A percentile compares a stretch with the other conserved stretches of the same genome.
These are phyloP conservation scores for Drosophila colorata DNA, from an alignment of 2,888 invertebrate species.

Conservation along the genomic window DNA sequence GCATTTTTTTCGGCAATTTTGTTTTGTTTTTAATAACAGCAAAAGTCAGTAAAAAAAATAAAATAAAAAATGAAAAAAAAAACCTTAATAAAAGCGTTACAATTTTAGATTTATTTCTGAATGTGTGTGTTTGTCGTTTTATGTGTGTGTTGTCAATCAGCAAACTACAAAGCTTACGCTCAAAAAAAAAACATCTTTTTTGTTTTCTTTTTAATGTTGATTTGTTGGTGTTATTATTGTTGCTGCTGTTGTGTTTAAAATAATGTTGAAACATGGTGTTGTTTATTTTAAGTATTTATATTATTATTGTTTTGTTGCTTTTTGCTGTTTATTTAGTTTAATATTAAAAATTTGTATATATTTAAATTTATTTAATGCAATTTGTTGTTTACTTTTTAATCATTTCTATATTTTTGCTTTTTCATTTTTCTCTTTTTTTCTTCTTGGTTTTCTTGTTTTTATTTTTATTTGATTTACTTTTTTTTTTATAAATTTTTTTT, in stretches of 20 bases:
- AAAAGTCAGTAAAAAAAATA: constrained; percentile 27
- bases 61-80: constrained; percentile 9
- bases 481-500: constrained; percentile 42
- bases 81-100: constrained; percentile 17
- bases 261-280: constrained; percentile 56
- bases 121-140: constrained; percentile 11
- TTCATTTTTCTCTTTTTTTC: constrained; percentile 45
- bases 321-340: constrained; percentile 56
- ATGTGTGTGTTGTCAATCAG: constrained; percentile 18
- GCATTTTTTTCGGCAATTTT: constrained; percentile 44
- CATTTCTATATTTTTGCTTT: constrained; percentile 53
- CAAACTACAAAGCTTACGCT: constrained; percentile 58
- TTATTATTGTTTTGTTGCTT: constrained; percentile 58
- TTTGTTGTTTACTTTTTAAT: constrained; percentile 65
- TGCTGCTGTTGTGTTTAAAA: constrained; percentile 43
- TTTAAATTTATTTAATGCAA: constrained; percentile 72
- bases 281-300: constrained; percentile 33
- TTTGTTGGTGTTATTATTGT: constrained; percentile 25
- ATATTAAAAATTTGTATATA: constrained; percentile 72
- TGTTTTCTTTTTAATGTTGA: constrained; percentile 21
- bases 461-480: constrained; percentile 32
- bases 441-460: constrained; percentile 40
- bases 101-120: constrained; percentile 4
- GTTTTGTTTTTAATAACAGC: constrained; percentile 31
- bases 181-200: constrained; percentile 16